Evolutionary conservation across 2,888 invertebrate species (phyloP).

Genomic region (Drosophila mayaguana): DNA sequence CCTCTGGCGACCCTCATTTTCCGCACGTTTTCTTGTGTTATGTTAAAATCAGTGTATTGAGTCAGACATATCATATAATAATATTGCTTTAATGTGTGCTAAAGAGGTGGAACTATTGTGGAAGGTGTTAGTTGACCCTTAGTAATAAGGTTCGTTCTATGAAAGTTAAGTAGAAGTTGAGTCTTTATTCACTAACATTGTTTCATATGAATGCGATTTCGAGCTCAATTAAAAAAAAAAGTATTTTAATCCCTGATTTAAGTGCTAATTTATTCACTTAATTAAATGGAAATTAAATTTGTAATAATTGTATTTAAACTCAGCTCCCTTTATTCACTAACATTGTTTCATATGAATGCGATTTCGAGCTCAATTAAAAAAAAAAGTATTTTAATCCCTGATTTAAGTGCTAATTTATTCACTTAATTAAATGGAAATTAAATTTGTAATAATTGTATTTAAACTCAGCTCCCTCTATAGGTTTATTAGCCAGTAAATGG

Average conservation of each 20-base stretch:
- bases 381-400: background rate
- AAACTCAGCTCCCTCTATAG: background rate
- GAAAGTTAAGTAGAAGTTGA: background rate
- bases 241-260: background rate
- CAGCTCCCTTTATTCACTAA: background rate
- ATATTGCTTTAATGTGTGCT: slow-evolving; percentile 5
- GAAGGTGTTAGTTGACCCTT: background rate
- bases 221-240: too few relatives aligned
- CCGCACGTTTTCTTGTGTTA: slow-evolving; percentile 34
- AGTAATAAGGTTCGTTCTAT: background rate
- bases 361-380: too few relatives aligned
- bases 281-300: background rate
- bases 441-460: slow-evolving; percentile 5
- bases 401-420: background rate
- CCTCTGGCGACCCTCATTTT: slow-evolving; percentile 47
- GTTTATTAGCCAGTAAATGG: slow-evolving; percentile 29
- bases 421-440: background rate
- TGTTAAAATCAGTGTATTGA: slow-evolving; percentile 37
- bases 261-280: background rate
- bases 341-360: too few relatives aligned
- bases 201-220: too few relatives aligned
- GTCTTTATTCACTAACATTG: too few relatives aligned
- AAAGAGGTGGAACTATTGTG: background rate
- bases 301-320: background rate
- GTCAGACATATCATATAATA: slow-evolving; percentile 30